Conservation (phyloP, 2,888 invertebrate species). For the Tupiocoris notatus region DNA sequence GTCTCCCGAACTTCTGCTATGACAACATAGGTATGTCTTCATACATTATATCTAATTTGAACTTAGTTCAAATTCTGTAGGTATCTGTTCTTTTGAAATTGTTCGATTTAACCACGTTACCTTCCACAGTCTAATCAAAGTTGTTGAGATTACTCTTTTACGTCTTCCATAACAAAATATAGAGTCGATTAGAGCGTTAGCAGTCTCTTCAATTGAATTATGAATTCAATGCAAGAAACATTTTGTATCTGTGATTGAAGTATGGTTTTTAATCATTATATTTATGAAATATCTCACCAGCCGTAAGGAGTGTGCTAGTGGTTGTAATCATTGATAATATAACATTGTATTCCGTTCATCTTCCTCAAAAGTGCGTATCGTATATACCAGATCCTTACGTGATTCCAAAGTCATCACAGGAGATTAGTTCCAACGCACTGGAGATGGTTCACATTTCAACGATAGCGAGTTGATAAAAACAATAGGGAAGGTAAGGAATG, state of each 20-base stretch:
- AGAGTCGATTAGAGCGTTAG: conserved; percentile 17
- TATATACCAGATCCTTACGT: no score
- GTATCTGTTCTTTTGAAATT: neutral
- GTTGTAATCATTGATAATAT: neutral
- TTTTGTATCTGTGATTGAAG: neutral
- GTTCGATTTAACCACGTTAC: no score
- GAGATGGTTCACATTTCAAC: no score
- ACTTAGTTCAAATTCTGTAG: no score
- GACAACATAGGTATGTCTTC: no score
- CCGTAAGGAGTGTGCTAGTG: neutral
- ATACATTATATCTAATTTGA: no score
- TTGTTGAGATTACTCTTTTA: conserved; percentile 21
- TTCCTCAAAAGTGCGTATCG: neutral
- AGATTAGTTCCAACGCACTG: no score
- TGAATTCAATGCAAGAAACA: conserved; percentile 21
- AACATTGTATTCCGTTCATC: neutral
- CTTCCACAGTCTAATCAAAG: neutral
- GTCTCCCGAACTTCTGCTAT: neutral
- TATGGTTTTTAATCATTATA: neutral
- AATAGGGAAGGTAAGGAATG: no score
- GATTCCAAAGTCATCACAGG: no score
- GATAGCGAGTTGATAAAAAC: no score
- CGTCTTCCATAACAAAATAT: conserved; percentile 22
- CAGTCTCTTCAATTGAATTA: neutral
- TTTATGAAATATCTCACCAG: neutral